Percentiles rank a stretch among this genome's conserved stretches.
Evolutionary conservation across 2,888 invertebrate species (phyloP).

Genomic region (Trissonchulus sp.): DNA sequence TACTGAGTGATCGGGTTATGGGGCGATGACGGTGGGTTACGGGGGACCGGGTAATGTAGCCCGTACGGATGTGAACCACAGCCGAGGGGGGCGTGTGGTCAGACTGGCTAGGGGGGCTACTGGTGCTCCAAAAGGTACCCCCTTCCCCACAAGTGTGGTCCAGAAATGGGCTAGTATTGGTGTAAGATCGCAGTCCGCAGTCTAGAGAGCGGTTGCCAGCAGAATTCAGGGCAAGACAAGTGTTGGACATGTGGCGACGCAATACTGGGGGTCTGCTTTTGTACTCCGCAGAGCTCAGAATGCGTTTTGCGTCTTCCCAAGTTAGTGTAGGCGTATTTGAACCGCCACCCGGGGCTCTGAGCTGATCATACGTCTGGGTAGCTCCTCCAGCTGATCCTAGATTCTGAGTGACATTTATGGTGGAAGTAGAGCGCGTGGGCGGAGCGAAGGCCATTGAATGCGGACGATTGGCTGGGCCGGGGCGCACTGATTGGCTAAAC

Average conservation of each 20-base stretch:
- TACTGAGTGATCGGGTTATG: conserved; percentile 15
- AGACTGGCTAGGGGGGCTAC: neutral
- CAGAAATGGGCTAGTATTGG: too few species aligned
- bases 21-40: neutral
- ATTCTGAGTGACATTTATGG: too few species aligned
- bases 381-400: conserved; percentile 3
- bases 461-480: neutral
- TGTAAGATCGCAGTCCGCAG: neutral
- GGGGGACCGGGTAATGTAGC: neutral
- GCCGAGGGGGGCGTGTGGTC: neutral
- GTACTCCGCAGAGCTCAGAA: conserved; percentile 15
- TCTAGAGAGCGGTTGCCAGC: neutral
- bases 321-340: neutral
- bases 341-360: too few species aligned
- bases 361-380: too few species aligned
- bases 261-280: neutral
- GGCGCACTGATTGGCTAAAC: too few species aligned
- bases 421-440: neutral
- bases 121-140: neutral
- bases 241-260: neutral
- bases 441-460: neutral
- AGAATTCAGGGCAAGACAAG: neutral
- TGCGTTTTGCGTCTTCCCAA: conserved; percentile 29
- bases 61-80: conserved; percentile 1
- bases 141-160: neutral